Base-by-base conservation (phyloP, 2,888 invertebrate genomes). In the Lycia hirtaria region DNA sequence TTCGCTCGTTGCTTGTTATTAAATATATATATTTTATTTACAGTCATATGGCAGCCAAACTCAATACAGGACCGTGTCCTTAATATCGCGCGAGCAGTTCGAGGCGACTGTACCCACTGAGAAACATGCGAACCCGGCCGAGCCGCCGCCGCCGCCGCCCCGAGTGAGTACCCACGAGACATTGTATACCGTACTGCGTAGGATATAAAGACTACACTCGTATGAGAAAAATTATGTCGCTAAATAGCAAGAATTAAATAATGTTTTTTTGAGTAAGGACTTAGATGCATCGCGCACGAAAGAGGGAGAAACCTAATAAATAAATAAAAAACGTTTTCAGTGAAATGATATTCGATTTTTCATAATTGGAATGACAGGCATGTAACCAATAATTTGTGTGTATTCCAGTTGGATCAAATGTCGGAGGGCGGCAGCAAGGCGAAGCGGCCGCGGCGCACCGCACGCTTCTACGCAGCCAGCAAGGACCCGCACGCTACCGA, bases 391-490 rank as follows among this genome's bases (percentile, higher is more conserved):
- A n/a, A 30, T n/a, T n/a, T 30, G 2, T 15, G 14, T 33, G 35
- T 32, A 1, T 26, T 1, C 0, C 68, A 80, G 76, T 57, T 76
- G 64, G 81, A 81, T 12, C 74, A 76, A 4, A 67, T 71, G 12
- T 83, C 83, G 3, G 57, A 68, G 0, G 64, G 63, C 1, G 69
- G 72, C 7, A 73, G 64, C 50, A 80, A 81, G 43, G 47, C 72
- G 35, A 83, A 83, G 71, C 75, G 88, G 15, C 86, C 83, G 49
- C 78, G 95, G 3, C 94, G 95, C 67, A 96, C 96, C 17, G 95
- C 97, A 5, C 93, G 98, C 51, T 99, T 99, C 93, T 99, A 98
- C 88, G 98, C 98, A 0, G 98, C 98, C 5, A 96, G 96, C 62
- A 98, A 98, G 86, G 97, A 97, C 74, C 92, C 92, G 69, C 93